Base-by-base conservation (phyloP, 2,888 invertebrate genomes). In the Lepidocyrtoides sp. region DNA sequence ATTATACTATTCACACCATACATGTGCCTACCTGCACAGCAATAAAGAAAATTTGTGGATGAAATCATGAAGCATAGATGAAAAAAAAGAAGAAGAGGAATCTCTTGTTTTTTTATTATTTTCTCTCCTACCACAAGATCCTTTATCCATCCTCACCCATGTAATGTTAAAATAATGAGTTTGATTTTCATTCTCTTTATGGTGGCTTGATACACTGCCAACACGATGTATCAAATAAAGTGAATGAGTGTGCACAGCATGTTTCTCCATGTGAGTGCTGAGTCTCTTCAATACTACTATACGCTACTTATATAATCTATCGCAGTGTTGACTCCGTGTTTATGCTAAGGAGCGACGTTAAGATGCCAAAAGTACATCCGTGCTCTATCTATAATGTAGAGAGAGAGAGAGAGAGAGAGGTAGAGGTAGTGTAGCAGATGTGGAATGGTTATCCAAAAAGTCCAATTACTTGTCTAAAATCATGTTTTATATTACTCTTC, bases 201-300 rank as follows among this genome's bases (percentile, higher is more conserved):
- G 54, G 3, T 12, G 17, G 29, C 54, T 88, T 88, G 88, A 88
- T 88, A 69, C 79, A 88, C 54, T 88, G 88, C 88, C 88, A 88
- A 81, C n/a, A 63, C 44, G 20, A 29, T 54, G 84, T 72, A 32
- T 32, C 54, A 57, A 20, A 48, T 75, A n/a, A 48, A 48, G 26
- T 75, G 23, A 75, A 48, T 36, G 23, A 32, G 29, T 84, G 69
- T 41, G 54, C 51, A 66, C 41, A 23, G 57, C 23, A 54, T 51
- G 66, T 36, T 51, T 72, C 32, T 84, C 48, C 51, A 29, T 41
- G 36, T 26, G 41, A 32, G 69, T 7, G 17, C n/a, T 8, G 41
- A 20, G 60, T 41, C 29, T 69, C n/a, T n/a, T n/a, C n/a, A n/a
- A n/a, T n/a, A n/a, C n/a, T n/a, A n/a, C n/a, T n/a, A n/a, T n/a